These are phyloP conservation scores for Solea senegalensis DNA, from an alignment of 2,113 vertebrate species.

Conservation along the genomic window DNA sequence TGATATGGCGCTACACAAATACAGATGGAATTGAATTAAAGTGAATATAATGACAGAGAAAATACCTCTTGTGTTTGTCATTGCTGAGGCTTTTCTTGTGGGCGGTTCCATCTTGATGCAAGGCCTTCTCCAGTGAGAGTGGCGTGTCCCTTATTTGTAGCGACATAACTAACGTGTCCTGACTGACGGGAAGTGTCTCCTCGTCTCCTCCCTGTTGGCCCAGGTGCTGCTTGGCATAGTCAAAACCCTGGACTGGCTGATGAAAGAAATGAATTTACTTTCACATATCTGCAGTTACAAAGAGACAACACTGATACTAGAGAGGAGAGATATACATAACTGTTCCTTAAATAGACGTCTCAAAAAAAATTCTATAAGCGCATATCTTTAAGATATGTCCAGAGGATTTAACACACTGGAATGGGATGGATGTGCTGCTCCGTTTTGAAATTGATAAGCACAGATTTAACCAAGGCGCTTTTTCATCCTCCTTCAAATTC, in stretches of 20 bases:
- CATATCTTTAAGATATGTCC: slow-evolving; percentile 38
- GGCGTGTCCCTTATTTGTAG: slow-evolving; percentile 88
- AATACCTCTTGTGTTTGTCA: slow-evolving; percentile 93
- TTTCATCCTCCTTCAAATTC: slow-evolving; percentile 57
- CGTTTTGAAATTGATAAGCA: slow-evolving; percentile 56
- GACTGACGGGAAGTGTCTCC: slow-evolving; percentile 90
- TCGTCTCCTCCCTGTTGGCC: slow-evolving; percentile 95
- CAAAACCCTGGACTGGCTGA: slow-evolving; percentile 97
- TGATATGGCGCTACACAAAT: too few relatives aligned
- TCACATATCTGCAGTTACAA: slow-evolving; percentile 5
- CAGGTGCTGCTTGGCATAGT: slow-evolving; percentile 98
- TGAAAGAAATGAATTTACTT: slow-evolving; percentile 25
- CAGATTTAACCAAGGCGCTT: slow-evolving; percentile 45
- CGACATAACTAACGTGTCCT: slow-evolving; percentile 92
- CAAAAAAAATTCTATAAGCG: slow-evolving; percentile 18
- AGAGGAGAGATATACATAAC: slow-evolving; percentile 17
- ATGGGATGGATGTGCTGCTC: slow-evolving; percentile 44
- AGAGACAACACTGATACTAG: not conserved
- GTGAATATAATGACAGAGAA: too few relatives aligned
- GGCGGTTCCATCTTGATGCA: slow-evolving; percentile 87
- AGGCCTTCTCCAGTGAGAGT: slow-evolving; percentile 88
- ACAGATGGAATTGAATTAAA: too few relatives aligned
- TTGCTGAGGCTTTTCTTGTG: slow-evolving; percentile 88
- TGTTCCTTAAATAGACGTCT: slow-evolving; percentile 1
- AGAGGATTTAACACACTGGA: slow-evolving; percentile 41